A percentile compares a stretch with the other conserved stretches of the same genome.
Evolutionary conservation across 1,140 invertebrate genomes (phyloP).

Genomic region (Dendrolimus punctatus): DNA sequence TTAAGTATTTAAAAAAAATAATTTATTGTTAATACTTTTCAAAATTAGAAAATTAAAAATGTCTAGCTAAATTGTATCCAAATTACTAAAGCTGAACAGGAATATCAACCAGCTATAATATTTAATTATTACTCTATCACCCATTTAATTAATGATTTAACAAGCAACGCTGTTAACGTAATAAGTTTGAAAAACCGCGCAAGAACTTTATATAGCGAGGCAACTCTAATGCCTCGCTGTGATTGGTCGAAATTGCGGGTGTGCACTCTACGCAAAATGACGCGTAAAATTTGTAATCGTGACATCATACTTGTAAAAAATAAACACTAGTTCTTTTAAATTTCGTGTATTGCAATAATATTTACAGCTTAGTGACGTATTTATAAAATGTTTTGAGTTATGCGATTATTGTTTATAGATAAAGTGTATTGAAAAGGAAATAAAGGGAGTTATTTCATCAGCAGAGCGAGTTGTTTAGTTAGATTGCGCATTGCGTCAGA

Average conservation of each 20-base stretch:
- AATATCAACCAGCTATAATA: slow-evolving; percentile 60
- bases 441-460: background rate
- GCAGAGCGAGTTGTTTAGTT: background rate
- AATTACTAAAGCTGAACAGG: slow-evolving; percentile 60
- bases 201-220: slow-evolving; percentile 41
- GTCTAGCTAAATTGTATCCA: slow-evolving; percentile 42
- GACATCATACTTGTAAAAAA: slow-evolving; percentile 4
- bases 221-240: slow-evolving; percentile 29
- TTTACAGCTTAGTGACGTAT: slow-evolving; percentile 1
- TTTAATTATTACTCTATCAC: slow-evolving; percentile 53
- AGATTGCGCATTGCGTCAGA: too few relatives aligned
- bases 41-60: slow-evolving; percentile 13
- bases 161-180: slow-evolving; percentile 26
- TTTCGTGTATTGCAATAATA: background rate
- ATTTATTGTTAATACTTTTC: slow-evolving; percentile 6
- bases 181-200: slow-evolving; percentile 27
- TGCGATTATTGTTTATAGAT: background rate
- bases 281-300: slow-evolving; percentile 17
- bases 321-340: slow-evolving; percentile 4
- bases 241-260: slow-evolving; percentile 51
- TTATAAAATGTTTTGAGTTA: slow-evolving; percentile 1
- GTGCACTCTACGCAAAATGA: slow-evolving; percentile 11
- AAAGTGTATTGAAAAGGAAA: background rate
- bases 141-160: slow-evolving; percentile 51
- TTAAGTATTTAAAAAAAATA: slow-evolving; percentile 30